Evolutionary conservation across 2,888 invertebrate genomes (phyloP), one percentile per base, ranked within the genome.

Genomic region (Temnothorax rugatulus): DNA sequence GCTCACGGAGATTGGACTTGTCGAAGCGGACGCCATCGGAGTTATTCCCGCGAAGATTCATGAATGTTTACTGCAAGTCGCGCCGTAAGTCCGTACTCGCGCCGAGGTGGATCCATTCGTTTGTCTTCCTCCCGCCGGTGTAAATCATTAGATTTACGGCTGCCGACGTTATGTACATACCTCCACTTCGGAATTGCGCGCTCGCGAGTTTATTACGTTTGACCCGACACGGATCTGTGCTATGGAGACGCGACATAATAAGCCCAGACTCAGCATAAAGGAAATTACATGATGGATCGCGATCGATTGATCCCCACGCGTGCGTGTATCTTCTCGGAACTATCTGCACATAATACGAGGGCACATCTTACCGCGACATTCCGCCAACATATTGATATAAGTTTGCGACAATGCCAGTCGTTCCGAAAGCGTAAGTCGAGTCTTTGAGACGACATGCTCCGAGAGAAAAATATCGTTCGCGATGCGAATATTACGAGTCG

Each of bases 131-230:
- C 59, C n/a, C 15, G 59, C 34, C 79, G 47, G 59, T 47, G 59
- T 81, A 81, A 81, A 81, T 81, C 79, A 59, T 81, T 81, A 81
- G 79, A 81, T 81, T 81, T 81, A 81, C 47, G 47, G 34, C 73
- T 13, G 34, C 47, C 73, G 59, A 59, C 59, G 47, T 81, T 73
- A 73, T 25, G 8, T 59, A 69, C 54, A 11, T 68, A 69, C 44
- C 21, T 38, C n/a, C 15, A 9, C 25, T 54, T 44, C 44, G 29
- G 18, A n/a, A 13, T 71, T 9, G 41, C 44, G 68, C 34, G 34
- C 59, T 18, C 68, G 50, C 13, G 77, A 77, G 79, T 79, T 71
- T 73, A 44, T 57, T 47, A 44, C 59, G 21, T 71, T 71, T 47
- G 79, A 73, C 71, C 7, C 21, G 57, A 79, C 34, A 71, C 69